phyloP scores from a whole-genome alignment of 2,797 vertebrate genomes.

The Pangasius macronema region DNA sequence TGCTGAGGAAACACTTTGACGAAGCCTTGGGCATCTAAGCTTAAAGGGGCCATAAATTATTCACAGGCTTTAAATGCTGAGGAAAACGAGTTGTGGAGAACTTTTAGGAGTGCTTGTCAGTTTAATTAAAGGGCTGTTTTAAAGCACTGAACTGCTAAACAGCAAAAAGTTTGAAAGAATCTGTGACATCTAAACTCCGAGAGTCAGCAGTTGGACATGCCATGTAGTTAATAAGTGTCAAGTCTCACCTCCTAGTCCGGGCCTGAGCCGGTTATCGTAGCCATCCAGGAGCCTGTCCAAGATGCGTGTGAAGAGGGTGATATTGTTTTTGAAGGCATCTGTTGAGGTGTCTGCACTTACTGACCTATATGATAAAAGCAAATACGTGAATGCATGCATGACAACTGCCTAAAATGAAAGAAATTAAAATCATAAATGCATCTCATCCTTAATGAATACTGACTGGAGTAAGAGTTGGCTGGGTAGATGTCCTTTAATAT shows the following conservation, averaged over 20 bases:
- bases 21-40: neutral
- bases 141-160: neutral
- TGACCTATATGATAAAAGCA: conserved; percentile 37
- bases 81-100: neutral
- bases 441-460: neutral
- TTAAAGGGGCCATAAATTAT: conserved; percentile 15
- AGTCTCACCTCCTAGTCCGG: conserved; percentile 92
- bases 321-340: conserved; percentile 96
- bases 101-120: neutral
- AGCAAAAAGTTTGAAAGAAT: neutral
- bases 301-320: conserved; percentile 96
- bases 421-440: neutral
- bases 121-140: conserved; percentile 15
- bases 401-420: neutral
- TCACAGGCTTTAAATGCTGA: conserved; percentile 12
- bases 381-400: neutral
- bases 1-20: conserved; percentile 5
- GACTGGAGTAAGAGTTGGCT: neutral
- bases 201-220: neutral
- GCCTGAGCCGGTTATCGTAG: conserved; percentile 97
- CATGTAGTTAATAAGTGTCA: neutral
- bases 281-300: conserved; percentile 97
- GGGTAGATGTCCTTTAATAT: neutral
- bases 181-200: neutral
- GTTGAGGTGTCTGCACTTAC: conserved; percentile 53